Conservation (phyloP, 2,797 vertebrate genomes). For the Paedocypris micromegethes region DNA sequence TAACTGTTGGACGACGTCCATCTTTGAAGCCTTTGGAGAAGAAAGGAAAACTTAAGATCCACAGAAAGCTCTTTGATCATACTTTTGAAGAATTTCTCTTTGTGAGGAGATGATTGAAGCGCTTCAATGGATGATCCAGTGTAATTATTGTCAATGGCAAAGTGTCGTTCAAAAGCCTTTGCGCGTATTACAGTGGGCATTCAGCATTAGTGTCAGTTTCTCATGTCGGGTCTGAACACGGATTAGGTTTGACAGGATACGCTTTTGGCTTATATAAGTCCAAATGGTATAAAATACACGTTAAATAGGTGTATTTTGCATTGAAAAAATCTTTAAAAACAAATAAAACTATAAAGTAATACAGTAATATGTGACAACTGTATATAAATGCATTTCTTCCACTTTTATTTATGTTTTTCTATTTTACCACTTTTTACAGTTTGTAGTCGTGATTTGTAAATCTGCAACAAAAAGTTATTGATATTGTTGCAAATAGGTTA, state of each 20-base stretch:
- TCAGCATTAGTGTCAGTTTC: neutral
- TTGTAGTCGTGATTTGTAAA: no score
- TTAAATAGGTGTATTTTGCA: no score
- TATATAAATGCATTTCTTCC: no score
- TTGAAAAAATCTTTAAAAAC: no score
- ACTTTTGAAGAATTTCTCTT: conserved; percentile 61
- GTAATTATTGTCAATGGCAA: conserved; percentile 24
- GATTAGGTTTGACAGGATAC: no score
- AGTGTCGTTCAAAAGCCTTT: conserved; percentile 23
- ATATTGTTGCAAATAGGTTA: no score
- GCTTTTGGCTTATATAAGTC: conserved; percentile 1
- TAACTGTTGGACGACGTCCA: conserved; percentile 55
- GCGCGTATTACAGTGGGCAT: neutral
- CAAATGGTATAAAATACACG: no score
- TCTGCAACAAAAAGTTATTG: no score
- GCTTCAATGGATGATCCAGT: conserved; percentile 16
- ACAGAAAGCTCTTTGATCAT: conserved; percentile 64
- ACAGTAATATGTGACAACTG: no score
- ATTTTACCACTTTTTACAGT: no score
- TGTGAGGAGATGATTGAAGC: conserved; percentile 52
- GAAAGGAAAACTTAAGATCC: conserved; percentile 59
- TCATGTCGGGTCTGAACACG: neutral
- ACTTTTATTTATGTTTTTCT: no score
- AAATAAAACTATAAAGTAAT: no score
- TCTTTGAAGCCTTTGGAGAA: conserved; percentile 66